Percentiles rank a stretch among this genome's conserved stretches.
Conservation (phyloP, 2,797 vertebrate genomes). For the Neosalanx taihuensis region DNA sequence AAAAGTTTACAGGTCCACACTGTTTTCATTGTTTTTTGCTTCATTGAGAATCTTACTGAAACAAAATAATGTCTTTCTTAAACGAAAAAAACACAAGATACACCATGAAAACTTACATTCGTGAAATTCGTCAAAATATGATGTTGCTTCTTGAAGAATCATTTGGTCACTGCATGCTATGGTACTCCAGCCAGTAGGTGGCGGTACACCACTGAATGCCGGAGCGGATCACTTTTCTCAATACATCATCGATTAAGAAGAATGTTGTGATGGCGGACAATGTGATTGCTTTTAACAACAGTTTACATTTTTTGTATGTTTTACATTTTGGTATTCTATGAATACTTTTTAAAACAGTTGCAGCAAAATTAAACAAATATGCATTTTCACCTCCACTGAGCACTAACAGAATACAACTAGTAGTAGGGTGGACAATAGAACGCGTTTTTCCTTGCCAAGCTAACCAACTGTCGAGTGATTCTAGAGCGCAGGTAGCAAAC, state of each 20-base stretch:
- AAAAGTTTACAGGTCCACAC: too few species aligned
- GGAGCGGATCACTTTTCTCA: neutral
- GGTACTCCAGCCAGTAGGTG: neutral
- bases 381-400: neutral
- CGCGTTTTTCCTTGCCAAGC: too few species aligned
- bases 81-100: too few species aligned
- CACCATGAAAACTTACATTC: too few species aligned
- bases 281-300: conserved; percentile 44
- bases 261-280: conserved; percentile 50
- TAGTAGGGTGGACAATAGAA: conserved; percentile 8
- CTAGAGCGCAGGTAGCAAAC: too few species aligned
- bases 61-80: too few species aligned
- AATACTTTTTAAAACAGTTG: neutral
- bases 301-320: neutral
- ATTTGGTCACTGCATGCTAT: too few species aligned
- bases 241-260: neutral
- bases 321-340: neutral
- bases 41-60: too few species aligned
- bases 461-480: too few species aligned
- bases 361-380: too few species aligned
- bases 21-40: too few species aligned
- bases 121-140: too few species aligned
- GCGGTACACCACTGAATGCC: neutral
- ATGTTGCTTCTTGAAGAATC: neutral
- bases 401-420: neutral